A percentile compares a stretch with the other conserved stretches of the same genome.
phyloP scores from a whole-genome alignment of 2,113 vertebrate genomes.

The Candoia aspera region DNA sequence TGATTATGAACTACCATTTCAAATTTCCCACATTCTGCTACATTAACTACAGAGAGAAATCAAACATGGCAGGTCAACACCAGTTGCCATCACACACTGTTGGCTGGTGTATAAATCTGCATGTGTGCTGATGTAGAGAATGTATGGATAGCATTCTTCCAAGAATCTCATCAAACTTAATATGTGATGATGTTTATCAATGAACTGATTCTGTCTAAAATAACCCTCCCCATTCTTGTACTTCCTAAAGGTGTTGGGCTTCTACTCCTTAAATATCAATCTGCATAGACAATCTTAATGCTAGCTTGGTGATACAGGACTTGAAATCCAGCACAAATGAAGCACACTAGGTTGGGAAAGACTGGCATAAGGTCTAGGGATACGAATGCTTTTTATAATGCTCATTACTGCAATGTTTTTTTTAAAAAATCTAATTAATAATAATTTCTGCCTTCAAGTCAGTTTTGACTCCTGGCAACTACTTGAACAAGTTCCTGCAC shows the following conservation, averaged over 20 bases:
- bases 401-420: background rate
- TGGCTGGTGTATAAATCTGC: background rate
- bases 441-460: background rate
- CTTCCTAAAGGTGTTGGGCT: background rate
- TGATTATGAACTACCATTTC: background rate
- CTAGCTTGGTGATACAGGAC: background rate
- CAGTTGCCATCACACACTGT: background rate
- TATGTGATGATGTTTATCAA: background rate
- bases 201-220: background rate
- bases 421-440: background rate
- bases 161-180: background rate
- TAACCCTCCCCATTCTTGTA: background rate
- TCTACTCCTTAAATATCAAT: background rate
- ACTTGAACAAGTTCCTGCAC: background rate
- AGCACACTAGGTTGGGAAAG: background rate
- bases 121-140: background rate
- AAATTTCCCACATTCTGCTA: background rate
- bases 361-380: background rate
- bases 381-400: background rate
- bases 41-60: background rate
- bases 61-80: too few relatives aligned
- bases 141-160: background rate
- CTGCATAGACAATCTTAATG: background rate
- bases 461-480: background rate
- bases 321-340: background rate